Percentiles rank a stretch among this genome's conserved stretches.
Evolutionary conservation across 2,113 vertebrate species (phyloP).

Genomic region (Phoxinus phoxinus): DNA sequence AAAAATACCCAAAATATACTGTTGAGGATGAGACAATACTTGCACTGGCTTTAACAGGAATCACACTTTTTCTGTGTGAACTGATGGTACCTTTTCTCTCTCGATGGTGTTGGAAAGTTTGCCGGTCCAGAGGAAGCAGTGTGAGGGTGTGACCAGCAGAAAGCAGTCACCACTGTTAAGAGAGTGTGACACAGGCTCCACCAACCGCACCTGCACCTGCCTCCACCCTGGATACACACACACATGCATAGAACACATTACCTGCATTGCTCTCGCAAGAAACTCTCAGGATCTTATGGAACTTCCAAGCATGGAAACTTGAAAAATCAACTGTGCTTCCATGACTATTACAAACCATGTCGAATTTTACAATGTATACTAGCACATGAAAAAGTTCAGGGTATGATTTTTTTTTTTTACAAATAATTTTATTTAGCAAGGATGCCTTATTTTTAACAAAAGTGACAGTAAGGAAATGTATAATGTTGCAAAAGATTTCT

Average conservation of each 20-base stretch:
- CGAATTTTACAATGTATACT: not conserved
- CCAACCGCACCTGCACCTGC: slow-evolving; percentile 78
- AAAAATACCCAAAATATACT: not conserved
- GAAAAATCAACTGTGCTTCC: not conserved
- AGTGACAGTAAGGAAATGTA: too few relatives aligned
- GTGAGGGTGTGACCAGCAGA: slow-evolving; percentile 73
- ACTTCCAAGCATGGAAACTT: not conserved
- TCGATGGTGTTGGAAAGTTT: slow-evolving; percentile 75
- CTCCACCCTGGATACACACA: slow-evolving; percentile 69
- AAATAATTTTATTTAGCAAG: not conserved
- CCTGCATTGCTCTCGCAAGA: not conserved
- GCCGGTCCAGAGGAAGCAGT: slow-evolving; percentile 78
- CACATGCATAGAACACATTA: slow-evolving; percentile 31
- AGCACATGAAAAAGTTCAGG: not conserved
- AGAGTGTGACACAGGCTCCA: slow-evolving; percentile 69
- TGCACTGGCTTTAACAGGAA: not conserved
- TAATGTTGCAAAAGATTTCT: too few relatives aligned
- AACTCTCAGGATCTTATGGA: not conserved
- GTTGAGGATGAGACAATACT: not conserved
- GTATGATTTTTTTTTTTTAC: too few relatives aligned
- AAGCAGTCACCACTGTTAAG: slow-evolving; percentile 83
- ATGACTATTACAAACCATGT: not conserved
- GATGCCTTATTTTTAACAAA: not conserved
- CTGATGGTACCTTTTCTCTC: slow-evolving; percentile 73
- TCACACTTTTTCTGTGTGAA: not conserved